Conservation (phyloP, 2,888 invertebrate species). For the Diarsia dahlii region DNA sequence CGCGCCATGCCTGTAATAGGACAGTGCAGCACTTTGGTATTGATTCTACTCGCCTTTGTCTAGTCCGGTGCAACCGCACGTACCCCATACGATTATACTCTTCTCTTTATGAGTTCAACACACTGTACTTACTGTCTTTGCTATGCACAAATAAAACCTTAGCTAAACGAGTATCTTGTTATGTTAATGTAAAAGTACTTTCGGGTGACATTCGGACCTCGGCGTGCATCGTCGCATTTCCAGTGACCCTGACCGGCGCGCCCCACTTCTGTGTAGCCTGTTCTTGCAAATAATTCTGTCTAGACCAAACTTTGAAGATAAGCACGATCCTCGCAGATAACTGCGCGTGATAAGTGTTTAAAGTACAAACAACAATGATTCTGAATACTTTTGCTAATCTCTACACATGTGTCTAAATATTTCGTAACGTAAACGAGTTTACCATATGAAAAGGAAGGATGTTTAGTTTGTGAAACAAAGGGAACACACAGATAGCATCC, state of each 20-base stretch:
- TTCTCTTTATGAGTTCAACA: slow-evolving; percentile 40
- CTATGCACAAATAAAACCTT: not conserved
- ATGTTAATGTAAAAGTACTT: slow-evolving; percentile 36
- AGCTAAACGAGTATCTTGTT: not conserved
- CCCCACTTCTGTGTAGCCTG: slow-evolving; percentile 62
- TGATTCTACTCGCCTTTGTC: slow-evolving; percentile 49
- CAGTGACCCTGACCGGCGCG: slow-evolving; percentile 68
- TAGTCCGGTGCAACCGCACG: slow-evolving; percentile 29
- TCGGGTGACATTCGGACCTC: slow-evolving; percentile 46
- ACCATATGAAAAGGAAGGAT: slow-evolving; percentile 40
- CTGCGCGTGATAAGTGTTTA: slow-evolving; percentile 54
- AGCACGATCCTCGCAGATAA: slow-evolving; percentile 56
- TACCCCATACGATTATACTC: slow-evolving; percentile 18
- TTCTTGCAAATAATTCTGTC: slow-evolving; percentile 60
- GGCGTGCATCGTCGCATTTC: slow-evolving; percentile 48
- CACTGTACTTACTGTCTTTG: slow-evolving; percentile 6
- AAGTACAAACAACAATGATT: slow-evolving; percentile 42
- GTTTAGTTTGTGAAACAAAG: slow-evolving; percentile 49
- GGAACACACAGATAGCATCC: slow-evolving; percentile 23
- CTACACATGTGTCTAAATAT: slow-evolving; percentile 38
- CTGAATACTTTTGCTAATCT: slow-evolving; percentile 46
- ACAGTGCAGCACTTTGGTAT: slow-evolving; percentile 48
- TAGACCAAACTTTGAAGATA: slow-evolving; percentile 65
- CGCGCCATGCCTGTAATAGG: slow-evolving; percentile 35
- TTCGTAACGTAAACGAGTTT: slow-evolving; percentile 45